Evolutionary conservation across 2,888 invertebrate genomes (phyloP), one percentile per base, ranked within the genome.

Genomic region (Eristalis tenax): DNA sequence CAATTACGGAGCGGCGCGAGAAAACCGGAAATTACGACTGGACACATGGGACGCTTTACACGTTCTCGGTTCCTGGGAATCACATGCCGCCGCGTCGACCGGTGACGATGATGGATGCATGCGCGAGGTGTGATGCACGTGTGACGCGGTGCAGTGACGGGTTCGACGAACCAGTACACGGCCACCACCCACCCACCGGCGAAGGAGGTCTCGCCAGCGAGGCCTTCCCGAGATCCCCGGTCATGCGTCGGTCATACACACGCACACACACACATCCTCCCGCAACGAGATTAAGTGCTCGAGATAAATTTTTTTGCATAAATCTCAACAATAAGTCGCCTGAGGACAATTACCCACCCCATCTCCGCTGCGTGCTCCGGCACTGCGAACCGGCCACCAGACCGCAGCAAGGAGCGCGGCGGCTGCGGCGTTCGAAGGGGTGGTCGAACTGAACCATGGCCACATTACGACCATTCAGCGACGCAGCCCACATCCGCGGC

Each of bases 271-370:
- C 71, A 73, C 65, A 70, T 66, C 63, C 43, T 50, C 70, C 11
- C 66, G 50, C 66, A 40, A 73, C 79, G 84, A 91, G 90, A 91
- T 91, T 90, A 91, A 91, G 90, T 90, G 90, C 90, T 90, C 89
- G 89, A 90, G 91, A 91, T 91, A 91, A 91, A 90, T 81, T 84
- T 59, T 79, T 64, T 76, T 90, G 84, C 89, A 90, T 90, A 90
- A 91, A 90, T 90, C 90, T 91, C 89, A 91, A 91, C 90, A 91
- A 91, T 90, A 91, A 91, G 90, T 90, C 90, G 91, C 91, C 91
- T 85, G 91, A 90, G 90, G 91, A 90, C 90, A 89, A 89, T 89
- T 88, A 83, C 83, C 85, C 87, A 76, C 78, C 74, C 28, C 23
- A 73, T 64, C 40, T 56, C 71, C 56, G 43, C 26, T 32, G 22